Evolutionary conservation across 2,888 invertebrate genomes (phyloP).

Genomic region (Platerodrilus igneus): DNA sequence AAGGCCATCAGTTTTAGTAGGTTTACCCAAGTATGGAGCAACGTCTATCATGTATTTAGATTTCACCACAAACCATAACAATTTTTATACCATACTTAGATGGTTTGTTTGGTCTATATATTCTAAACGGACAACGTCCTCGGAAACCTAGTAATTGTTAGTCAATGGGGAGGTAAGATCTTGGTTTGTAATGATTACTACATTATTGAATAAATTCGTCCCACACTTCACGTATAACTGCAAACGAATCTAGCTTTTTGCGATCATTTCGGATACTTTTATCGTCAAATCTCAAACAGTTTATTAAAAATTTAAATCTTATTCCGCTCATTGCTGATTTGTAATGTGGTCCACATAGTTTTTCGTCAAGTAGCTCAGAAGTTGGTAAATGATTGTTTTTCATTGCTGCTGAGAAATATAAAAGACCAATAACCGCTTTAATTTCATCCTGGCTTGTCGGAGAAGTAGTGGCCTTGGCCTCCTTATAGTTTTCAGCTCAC

Average conservation of each 20-base stretch:
- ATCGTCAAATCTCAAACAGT: constrained; percentile 30
- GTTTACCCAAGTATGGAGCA: constrained; percentile 34
- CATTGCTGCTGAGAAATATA: constrained; percentile 14
- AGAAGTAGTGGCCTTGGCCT: no score
- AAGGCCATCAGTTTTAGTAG: constrained; percentile 31
- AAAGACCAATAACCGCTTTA: no score
- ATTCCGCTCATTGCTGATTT: constrained; percentile 26
- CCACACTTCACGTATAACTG: constrained; percentile 27
- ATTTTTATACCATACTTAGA: constrained; percentile 38
- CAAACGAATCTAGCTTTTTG: constrained; percentile 25
- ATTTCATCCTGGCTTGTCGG: no score
- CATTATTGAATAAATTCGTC: constrained; percentile 25
- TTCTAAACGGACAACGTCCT: constrained; percentile 30
- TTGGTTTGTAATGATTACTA: constrained; percentile 24
- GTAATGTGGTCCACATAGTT: constrained; percentile 12
- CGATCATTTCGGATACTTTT: constrained; percentile 26
- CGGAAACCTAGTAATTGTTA: constrained; percentile 34
- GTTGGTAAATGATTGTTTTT: constrained; percentile 15
- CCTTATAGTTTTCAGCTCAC: no score
- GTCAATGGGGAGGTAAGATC: constrained; percentile 29
- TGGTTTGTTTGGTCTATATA: constrained; percentile 38
- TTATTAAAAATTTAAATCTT: constrained; percentile 26
- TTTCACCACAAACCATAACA: constrained; percentile 33
- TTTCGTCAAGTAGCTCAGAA: constrained; percentile 12
- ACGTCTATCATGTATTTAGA: constrained; percentile 35